These are phyloP conservation scores for Xenus cinereus DNA, from an alignment of 2,113 vertebrate genomes.

Conservation along the genomic window DNA sequence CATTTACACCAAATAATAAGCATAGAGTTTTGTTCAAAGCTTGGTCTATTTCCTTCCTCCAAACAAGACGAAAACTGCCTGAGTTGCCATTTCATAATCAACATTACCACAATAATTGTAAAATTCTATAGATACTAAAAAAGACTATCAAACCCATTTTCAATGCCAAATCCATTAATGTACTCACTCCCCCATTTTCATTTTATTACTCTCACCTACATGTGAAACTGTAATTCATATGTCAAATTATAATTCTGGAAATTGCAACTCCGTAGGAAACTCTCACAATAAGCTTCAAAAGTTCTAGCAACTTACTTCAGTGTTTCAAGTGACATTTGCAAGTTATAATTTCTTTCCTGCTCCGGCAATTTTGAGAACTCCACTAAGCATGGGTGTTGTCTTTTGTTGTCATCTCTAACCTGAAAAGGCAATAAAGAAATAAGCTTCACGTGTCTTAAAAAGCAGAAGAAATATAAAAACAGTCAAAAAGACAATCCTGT, in stretches of 20 bases:
- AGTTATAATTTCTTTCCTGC: constrained; percentile 94
- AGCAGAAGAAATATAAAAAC: not conserved
- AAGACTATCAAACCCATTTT: not conserved
- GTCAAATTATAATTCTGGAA: not conserved
- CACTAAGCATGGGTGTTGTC: constrained; percentile 95
- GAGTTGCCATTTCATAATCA: not conserved
- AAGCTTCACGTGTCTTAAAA: not conserved
- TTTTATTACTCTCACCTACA: not conserved
- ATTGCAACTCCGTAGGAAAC: not conserved
- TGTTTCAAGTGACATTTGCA: constrained; percentile 97
- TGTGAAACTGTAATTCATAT: not conserved
- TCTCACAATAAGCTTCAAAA: not conserved
- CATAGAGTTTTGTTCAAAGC: not conserved
- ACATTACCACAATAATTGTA: not conserved
- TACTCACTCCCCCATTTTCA: not conserved
- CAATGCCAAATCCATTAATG: not conserved
- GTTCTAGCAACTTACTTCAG: constrained; percentile 83
- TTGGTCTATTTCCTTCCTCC: not conserved
- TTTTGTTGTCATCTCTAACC: constrained; percentile 94
- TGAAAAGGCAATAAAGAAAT: constrained; percentile 56
- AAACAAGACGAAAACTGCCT: not conserved
- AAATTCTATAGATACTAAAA: not conserved
- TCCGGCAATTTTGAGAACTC: constrained; percentile 93
- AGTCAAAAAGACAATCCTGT: not conserved
- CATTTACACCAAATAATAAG: not conserved